Evolutionary conservation across 2,797 vertebrate genomes (phyloP).

Genomic region (Crenichthys baileyi): DNA sequence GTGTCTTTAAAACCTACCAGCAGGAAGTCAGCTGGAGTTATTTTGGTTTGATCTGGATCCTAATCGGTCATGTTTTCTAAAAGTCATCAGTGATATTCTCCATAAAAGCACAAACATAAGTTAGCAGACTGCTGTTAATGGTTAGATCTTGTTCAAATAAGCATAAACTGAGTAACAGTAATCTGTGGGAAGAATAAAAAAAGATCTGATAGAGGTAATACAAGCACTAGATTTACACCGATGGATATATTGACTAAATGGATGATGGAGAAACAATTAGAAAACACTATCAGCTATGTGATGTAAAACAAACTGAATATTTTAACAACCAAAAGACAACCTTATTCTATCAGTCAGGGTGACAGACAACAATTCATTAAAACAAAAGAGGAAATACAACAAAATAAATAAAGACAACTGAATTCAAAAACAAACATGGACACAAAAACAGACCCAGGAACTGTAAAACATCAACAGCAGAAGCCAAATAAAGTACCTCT

Average conservation of each 20-base stretch:
- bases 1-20: neutral
- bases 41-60: neutral
- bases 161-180: neutral
- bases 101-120: neutral
- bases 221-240: neutral
- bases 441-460: no score
- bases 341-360: neutral
- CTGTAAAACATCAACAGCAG: no score
- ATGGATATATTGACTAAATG: neutral
- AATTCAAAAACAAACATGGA: neutral
- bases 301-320: neutral
- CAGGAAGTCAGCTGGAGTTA: neutral
- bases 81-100: no score
- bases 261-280: neutral
- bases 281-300: neutral
- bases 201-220: neutral
- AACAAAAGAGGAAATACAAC: neutral
- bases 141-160: neutral
- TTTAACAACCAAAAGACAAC: neutral
- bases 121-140: neutral
- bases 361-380: neutral
- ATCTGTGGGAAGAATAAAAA: neutral
- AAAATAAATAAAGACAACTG: neutral
- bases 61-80: neutral
- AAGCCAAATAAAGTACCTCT: neutral